Conservation (phyloP, 2,113 vertebrate species). For the Odocoileus virginianus region DNA sequence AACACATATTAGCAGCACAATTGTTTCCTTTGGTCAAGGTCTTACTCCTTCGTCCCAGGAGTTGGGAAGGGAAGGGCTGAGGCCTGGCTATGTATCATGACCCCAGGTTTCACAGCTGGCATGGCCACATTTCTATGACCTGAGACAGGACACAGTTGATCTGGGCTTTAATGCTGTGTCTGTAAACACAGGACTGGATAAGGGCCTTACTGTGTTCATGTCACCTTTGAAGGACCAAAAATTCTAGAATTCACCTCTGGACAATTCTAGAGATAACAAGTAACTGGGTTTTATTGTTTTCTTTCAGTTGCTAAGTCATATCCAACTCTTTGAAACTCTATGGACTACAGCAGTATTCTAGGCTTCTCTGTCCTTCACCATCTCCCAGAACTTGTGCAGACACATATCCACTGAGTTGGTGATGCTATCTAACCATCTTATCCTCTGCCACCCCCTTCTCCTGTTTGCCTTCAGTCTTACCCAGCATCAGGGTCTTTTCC, state of each 20-base stretch:
- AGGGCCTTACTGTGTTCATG: background rate
- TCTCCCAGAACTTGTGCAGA: too few species aligned
- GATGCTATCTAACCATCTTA: too few species aligned
- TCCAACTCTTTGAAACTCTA: too few species aligned
- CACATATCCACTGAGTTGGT: too few species aligned
- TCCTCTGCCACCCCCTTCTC: too few species aligned
- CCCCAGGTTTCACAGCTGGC: background rate
- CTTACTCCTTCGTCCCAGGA: background rate
- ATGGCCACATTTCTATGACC: rapidly evolving
- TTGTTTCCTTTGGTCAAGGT: background rate
- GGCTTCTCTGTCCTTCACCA: too few species aligned
- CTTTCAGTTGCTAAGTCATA: too few species aligned
- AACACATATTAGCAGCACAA: background rate
- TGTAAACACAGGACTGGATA: background rate
- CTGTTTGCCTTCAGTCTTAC: too few species aligned
- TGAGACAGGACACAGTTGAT: background rate
- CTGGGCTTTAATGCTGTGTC: background rate
- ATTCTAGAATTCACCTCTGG: background rate
- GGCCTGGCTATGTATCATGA: rapidly evolving
- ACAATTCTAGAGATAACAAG: background rate
- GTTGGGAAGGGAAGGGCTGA: background rate
- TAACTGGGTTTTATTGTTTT: background rate
- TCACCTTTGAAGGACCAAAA: background rate
- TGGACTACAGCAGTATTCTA: too few species aligned
- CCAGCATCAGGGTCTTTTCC: too few species aligned